Conservation (phyloP, 2,113 vertebrate species). For the Australoheros scitulus region DNA sequence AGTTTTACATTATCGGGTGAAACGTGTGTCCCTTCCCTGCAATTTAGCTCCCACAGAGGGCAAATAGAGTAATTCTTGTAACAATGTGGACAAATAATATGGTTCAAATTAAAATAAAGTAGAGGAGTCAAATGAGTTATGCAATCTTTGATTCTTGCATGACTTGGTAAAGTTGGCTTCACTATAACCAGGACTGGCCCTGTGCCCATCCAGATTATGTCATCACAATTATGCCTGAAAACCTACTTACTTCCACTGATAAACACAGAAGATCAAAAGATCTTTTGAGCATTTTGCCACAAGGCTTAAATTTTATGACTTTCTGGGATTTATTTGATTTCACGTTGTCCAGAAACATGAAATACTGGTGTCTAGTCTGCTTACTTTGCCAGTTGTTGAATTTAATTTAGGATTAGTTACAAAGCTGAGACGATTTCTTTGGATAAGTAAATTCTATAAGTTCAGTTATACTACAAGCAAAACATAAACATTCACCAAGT, state of each 20-base stretch:
- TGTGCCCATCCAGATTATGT: slow-evolving; percentile 35
- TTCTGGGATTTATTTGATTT: slow-evolving; percentile 13
- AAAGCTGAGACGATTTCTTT: neutral
- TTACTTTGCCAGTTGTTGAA: neutral
- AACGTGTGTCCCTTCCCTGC: neutral
- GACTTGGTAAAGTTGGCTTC: neutral
- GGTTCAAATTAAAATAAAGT: neutral
- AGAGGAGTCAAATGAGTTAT: neutral
- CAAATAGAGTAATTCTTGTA: accelerated
- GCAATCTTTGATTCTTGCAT: neutral
- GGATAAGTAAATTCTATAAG: neutral
- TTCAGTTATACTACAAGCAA: neutral
- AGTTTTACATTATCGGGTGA: neutral
- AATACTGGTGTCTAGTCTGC: neutral
- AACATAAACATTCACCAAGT: neutral
- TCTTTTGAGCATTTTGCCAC: neutral
- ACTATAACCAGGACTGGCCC: neutral
- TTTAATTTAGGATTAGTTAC: neutral
- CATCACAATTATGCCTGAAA: slow-evolving; percentile 19
- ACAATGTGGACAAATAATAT: neutral
- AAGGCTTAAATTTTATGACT: slow-evolving; percentile 16
- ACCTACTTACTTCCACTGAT: slow-evolving; percentile 11
- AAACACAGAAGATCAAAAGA: slow-evolving; percentile 27
- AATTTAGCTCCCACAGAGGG: neutral
- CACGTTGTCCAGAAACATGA: neutral